A percentile compares a stretch with the other conserved stretches of the same genome.
Evolutionary conservation across 1,140 invertebrate species (phyloP).

Genomic region (Drosophila guanche): DNA sequence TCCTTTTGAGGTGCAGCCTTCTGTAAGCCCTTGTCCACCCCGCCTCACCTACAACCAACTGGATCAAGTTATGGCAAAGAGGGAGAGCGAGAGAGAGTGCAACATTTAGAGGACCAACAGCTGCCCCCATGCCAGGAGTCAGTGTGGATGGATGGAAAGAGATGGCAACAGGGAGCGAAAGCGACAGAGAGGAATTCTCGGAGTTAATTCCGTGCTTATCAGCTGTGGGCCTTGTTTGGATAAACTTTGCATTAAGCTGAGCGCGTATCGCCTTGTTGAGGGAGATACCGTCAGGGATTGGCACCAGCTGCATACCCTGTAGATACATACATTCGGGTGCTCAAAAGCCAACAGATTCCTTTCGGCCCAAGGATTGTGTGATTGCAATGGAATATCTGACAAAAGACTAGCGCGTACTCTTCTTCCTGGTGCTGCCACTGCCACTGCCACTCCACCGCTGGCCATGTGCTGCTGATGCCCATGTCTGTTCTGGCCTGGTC

Average conservation of each 20-base stretch:
- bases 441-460: slow-evolving; percentile 16
- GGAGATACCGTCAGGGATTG: not conserved
- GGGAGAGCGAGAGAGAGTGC: slow-evolving; percentile 4
- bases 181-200: not conserved
- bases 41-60: slow-evolving; percentile 7
- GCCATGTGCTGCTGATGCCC: slow-evolving; percentile 27
- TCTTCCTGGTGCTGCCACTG: slow-evolving; percentile 1
- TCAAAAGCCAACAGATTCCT: not conserved
- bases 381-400: slow-evolving; percentile 22
- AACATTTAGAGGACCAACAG: not conserved
- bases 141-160: not conserved
- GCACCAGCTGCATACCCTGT: slow-evolving; percentile 5
- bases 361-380: not conserved
- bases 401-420: slow-evolving; percentile 18
- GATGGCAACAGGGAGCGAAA: not conserved
- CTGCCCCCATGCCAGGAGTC: slow-evolving; percentile 38
- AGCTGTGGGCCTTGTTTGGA: slow-evolving; percentile 30
- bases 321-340: not conserved
- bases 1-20: slow-evolving; percentile 36
- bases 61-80: slow-evolving; percentile 35
- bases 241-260: slow-evolving; percentile 49
- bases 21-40: slow-evolving; percentile 15
- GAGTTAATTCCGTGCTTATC: slow-evolving; percentile 53
- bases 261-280: slow-evolving; percentile 26
- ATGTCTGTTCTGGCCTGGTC: slow-evolving; percentile 34